Conservation (phyloP, 2,113 vertebrate species). For the Sylvicapra grimmia region DNA sequence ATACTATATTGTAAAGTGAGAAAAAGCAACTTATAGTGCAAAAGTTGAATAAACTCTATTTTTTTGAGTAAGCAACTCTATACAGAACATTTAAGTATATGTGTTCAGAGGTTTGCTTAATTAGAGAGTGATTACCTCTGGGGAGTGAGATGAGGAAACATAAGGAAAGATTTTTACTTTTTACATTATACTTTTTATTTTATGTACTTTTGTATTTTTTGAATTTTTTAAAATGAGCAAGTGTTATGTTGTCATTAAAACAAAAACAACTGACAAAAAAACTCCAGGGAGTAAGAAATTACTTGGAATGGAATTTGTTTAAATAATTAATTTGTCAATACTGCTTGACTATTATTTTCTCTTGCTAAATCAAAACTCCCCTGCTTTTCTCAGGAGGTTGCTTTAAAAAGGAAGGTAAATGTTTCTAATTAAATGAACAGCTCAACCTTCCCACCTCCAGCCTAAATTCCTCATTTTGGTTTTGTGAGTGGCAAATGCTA, state of each 20-base stretch:
- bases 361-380: constrained; percentile 48
- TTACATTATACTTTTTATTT: neutral
- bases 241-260: constrained; percentile 33
- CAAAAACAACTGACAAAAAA: constrained; percentile 32
- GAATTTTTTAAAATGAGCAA: constrained; percentile 33
- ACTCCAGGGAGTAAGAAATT: constrained; percentile 49
- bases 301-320: constrained; percentile 56
- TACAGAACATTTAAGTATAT: neutral
- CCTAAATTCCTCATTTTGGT: constrained; percentile 39
- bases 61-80: neutral
- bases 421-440: constrained; percentile 48
- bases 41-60: neutral
- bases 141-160: neutral
- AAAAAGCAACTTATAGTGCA: neutral
- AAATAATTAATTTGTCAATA: constrained; percentile 63
- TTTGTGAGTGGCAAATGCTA: constrained; percentile 45
- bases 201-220: neutral
- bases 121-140: neutral
- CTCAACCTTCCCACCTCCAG: constrained; percentile 44
- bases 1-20: neutral
- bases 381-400: constrained; percentile 40
- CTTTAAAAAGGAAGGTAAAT: constrained; percentile 51
- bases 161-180: neutral
- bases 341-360: constrained; percentile 50
- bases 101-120: neutral